Conservation (phyloP, 92 coral and sea anemone species). For the Isaurus tuberculatus region DNA sequence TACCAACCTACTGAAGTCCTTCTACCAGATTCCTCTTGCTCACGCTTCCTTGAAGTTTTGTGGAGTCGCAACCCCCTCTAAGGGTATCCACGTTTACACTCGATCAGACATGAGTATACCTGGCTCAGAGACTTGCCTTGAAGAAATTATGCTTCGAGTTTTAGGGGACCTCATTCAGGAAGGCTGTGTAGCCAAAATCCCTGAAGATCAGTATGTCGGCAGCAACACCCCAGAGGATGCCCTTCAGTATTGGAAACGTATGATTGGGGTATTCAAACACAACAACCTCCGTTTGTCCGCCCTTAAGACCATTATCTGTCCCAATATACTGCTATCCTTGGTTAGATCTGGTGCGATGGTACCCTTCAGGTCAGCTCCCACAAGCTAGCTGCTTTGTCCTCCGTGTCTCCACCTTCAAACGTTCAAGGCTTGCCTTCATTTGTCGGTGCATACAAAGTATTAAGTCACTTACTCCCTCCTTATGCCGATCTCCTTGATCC, state of each 20-base stretch:
- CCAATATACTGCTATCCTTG: conserved; percentile 42
- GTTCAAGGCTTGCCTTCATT: conserved; percentile 56
- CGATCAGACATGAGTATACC: conserved; percentile 72
- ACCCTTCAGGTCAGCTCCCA: conserved; percentile 19
- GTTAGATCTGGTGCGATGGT: conserved; percentile 62
- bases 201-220: conserved; percentile 27
- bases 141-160: conserved; percentile 52
- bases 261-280: conserved; percentile 36
- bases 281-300: conserved; percentile 49
- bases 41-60: no score
- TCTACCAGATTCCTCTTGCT: no score
- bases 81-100: no score
- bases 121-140: conserved; percentile 52
- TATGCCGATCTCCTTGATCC: conserved; percentile 45
- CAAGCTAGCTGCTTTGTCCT: conserved; percentile 55
- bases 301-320: conserved; percentile 45
- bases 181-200: conserved; percentile 42
- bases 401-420: conserved; percentile 44
- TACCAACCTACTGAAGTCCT: no score
- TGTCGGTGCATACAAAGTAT: conserved; percentile 39
- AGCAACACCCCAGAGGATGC: conserved; percentile 30
- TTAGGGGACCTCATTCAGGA: conserved; percentile 59
- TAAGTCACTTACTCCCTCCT: conserved; percentile 48
- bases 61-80: no score
- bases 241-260: conserved; percentile 45